Evolutionary conservation across 2,888 invertebrate genomes (phyloP).

Genomic region (Limnephilus auricula): DNA sequence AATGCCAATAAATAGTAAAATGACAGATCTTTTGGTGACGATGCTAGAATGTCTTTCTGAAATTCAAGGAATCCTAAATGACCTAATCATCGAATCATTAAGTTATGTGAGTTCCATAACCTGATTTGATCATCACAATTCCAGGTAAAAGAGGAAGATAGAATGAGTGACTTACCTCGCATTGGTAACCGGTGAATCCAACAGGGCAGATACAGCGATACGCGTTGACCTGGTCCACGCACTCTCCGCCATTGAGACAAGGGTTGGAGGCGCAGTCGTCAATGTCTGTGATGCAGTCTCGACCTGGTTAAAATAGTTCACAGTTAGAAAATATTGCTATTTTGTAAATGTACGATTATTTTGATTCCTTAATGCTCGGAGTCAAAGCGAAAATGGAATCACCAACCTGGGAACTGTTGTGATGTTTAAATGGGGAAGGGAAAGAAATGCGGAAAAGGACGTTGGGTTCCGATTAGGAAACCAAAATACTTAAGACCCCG

Average conservation of each 20-base stretch:
- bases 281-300: slow-evolving; percentile 90
- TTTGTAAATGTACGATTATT: too few species aligned
- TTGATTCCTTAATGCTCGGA: too few species aligned
- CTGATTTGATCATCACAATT: not conserved
- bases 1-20: not conserved
- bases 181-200: slow-evolving; percentile 90
- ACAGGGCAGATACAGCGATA: slow-evolving; percentile 94
- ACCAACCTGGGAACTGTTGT: too few species aligned
- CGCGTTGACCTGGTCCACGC: slow-evolving; percentile 89
- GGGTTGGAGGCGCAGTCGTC: slow-evolving; percentile 93
- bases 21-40: not conserved
- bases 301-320: slow-evolving; percentile 75
- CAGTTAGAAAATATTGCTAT: too few species aligned
- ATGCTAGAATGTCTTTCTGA: not conserved
- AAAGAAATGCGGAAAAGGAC: too few species aligned
- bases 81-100: not conserved
- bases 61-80: not conserved
- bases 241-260: slow-evolving; percentile 93
- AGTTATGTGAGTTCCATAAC: not conserved
- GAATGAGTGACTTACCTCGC: slow-evolving; percentile 82
- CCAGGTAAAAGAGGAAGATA: not conserved
- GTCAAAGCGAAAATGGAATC: too few species aligned
- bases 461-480: too few species aligned
- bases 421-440: too few species aligned
- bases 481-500: too few species aligned